Evolutionary conservation across 37 sponge, comb jelly and placozoan genomes (phyloP), one percentile per base, ranked within the genome.

Genomic region (Beroe forskalii): DNA sequence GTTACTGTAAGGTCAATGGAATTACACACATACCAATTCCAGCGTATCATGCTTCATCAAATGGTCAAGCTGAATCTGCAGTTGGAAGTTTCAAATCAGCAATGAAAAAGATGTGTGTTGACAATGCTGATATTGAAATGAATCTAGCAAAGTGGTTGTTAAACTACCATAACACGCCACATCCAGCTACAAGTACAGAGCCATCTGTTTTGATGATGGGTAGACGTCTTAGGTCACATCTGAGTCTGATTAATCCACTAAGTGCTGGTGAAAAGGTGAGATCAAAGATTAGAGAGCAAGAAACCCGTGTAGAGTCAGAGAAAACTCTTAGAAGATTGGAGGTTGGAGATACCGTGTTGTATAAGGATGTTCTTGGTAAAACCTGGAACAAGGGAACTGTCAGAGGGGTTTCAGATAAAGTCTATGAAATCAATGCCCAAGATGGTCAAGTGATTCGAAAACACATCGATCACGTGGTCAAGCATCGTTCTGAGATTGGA

Each of bases 121-220:
- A 32, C 32, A 69, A 69, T 2, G 39, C 36, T 36, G 38, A 69
- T 36, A 33, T 69, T 36, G 38, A 69, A 20, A 6, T 22, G 24
- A 63, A 63, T 23, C 4, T 63, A 3, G 28, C 24, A n/a, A 63
- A 63, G 3, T 63, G 66, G 66, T 23, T 63, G 3, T 3, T 63
- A 27, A 63, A 22, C 66, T 63, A 63, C 17, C 66, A 63, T n/a
- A 63, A 63, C 27, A 63, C 66, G 4, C 66, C 66, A 6, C 66
- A 63, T n/a, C 4, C 66, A 24, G 27, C 66, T 22, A 63, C 66
- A 27, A 3, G 30, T 6, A 6, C 17, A 8, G 66, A 63, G 17
- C 86, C 86, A 12, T 4, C 86, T 43, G 86, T 80, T 22, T 1
- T 2, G 1, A 80, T 80, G 86, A 23, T 80, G 14, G 86, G 86